Evolutionary conservation across 1,140 invertebrate species (phyloP), one percentile per base, ranked within the genome.

Genomic region (Drosophila orosa): DNA sequence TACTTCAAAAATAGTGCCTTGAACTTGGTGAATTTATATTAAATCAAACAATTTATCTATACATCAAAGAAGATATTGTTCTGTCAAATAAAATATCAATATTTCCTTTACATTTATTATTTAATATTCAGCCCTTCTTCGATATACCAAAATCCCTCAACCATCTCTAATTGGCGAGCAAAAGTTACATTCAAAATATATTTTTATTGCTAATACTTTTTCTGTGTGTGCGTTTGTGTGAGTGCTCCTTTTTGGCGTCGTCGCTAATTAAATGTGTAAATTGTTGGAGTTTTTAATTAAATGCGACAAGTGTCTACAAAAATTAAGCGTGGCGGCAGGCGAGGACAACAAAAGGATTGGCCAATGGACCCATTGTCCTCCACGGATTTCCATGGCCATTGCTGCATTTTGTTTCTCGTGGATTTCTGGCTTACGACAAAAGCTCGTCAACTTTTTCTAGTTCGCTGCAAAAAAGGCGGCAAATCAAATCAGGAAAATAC

Each of bases 201-300:
- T 89, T 87, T 87, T 80, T 81, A 89, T 80, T 74, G 84, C 83
- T 87, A 87, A 87, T 85, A 86, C 74, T 86, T 86, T 85, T 77
- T 57, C 54, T 76, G 44, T 65, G 22, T 44, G 8, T 54, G 29
- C n/a, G n/a, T n/a, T n/a, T 33, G 31, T 35, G 29, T 19, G 50
- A 56, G 39, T 58, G 42, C 54, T 35, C 27, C 17, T 45, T 48
- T 22, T 69, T 60, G 63, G 56, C 66, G 66, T 48, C 63, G 47
- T 61, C 84, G 63, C 84, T 87, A 87, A 87, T 87, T 87, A 87
- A 87, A 87, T 89, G 83, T 87, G 84, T 89, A 87, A 87, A 87
- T 87, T 87, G 74, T 62, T 77, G 63, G 78, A 87, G 75, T 89
- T 89, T 87, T 83, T 87, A 87, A 89, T 80, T 83, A 71, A 87